Evolutionary conservation across 2,797 vertebrate genomes (phyloP).

Genomic region (Argyrosomus regius): DNA sequence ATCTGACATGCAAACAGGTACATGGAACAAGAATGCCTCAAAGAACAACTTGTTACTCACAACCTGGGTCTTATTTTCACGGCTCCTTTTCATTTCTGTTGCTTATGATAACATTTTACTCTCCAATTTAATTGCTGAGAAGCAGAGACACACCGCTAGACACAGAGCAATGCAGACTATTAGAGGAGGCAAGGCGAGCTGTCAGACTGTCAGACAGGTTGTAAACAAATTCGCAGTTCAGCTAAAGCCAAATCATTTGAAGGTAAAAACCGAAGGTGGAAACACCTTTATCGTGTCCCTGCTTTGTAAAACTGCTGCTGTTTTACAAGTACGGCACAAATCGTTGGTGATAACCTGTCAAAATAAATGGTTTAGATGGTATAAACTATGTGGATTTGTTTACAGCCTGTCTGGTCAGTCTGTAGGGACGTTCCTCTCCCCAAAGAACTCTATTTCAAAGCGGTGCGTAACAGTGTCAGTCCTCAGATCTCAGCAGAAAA

Average conservation of each 20-base stretch:
- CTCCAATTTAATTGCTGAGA: neutral
- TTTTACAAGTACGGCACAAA: neutral
- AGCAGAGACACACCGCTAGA: neutral
- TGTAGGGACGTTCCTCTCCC: neutral
- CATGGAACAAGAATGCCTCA: neutral
- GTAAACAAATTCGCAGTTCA: conserved; percentile 3
- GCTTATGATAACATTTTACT: neutral
- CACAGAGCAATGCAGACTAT: neutral
- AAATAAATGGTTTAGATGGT: too few relatives aligned
- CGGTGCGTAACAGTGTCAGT: neutral
- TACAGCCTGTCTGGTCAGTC: neutral
- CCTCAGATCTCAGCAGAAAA: too few relatives aligned
- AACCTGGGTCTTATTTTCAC: neutral
- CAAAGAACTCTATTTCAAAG: neutral
- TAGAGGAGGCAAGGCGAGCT: neutral
- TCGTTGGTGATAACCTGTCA: neutral
- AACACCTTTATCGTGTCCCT: neutral
- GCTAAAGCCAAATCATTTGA: neutral
- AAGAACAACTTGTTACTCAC: neutral
- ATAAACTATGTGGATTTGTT: neutral
- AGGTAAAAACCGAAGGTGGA: neutral
- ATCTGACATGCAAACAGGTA: neutral
- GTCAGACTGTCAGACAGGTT: neutral
- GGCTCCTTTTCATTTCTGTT: neutral
- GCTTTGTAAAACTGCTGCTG: neutral